Percentiles rank a stretch among this genome's conserved stretches.
These are phyloP conservation scores for Pithys albifrons DNA, from an alignment of 2,113 vertebrate genomes.

Conservation along the genomic window DNA sequence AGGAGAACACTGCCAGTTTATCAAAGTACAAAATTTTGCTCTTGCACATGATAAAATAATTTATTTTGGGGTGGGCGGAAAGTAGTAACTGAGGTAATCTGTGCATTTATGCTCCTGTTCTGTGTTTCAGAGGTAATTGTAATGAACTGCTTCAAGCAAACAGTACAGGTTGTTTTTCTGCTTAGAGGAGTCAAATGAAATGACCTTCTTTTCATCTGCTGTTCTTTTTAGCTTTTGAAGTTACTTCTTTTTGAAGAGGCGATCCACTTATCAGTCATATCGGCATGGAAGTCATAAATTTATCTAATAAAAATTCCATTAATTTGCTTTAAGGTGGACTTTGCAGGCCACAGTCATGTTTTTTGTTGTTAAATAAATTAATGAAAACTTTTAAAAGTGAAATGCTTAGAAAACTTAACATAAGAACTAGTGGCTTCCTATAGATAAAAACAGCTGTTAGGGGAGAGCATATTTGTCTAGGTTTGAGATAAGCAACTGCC, in stretches of 20 bases:
- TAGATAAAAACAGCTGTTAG: not conserved
- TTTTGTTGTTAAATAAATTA: not conserved
- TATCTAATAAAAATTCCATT: not conserved
- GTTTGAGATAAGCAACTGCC: too few species aligned
- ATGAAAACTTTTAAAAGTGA: not conserved
- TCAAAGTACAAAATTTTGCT: not conserved
- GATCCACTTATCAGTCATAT: not conserved
- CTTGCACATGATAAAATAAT: not conserved
- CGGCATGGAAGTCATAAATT: not conserved
- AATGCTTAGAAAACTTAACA: not conserved
- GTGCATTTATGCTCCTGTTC: not conserved
- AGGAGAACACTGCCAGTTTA: not conserved
- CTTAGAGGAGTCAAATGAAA: conserved; percentile 50
- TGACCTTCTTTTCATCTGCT: conserved; percentile 16
- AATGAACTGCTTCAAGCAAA: conserved; percentile 30
- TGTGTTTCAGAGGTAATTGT: conserved; percentile 13
- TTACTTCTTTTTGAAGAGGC: not conserved
- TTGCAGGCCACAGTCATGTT: not conserved
- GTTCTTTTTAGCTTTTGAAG: conserved; percentile 42
- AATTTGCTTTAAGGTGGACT: not conserved
- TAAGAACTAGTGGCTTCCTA: not conserved
- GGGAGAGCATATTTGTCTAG: fast-evolving
- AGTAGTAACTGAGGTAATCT: not conserved
- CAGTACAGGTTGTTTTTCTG: conserved; percentile 24
- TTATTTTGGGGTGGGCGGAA: not conserved